Evolutionary conservation across 2,797 vertebrate genomes (phyloP).

Genomic region (Sphenodon punctatus): DNA sequence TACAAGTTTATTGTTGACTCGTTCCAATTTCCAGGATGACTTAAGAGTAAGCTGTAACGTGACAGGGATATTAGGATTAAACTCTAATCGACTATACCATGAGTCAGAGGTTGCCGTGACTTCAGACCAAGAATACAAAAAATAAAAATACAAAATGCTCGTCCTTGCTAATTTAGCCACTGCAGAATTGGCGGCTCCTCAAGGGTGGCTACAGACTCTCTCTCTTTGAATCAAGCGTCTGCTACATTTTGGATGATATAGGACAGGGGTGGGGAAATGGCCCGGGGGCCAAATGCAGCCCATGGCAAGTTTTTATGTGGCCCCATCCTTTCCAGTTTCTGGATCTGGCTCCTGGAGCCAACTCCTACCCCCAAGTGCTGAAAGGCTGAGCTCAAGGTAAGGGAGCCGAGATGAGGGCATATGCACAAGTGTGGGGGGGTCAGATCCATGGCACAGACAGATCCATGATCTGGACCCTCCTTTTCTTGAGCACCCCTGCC

Average conservation of each 20-base stretch:
- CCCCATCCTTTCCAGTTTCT: too few relatives aligned
- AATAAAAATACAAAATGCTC: constrained; percentile 30
- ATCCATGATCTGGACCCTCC: too few relatives aligned
- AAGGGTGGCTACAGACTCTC: constrained; percentile 15
- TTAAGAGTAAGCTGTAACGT: constrained; percentile 40
- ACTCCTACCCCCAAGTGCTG: too few relatives aligned
- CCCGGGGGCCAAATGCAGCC: too few relatives aligned
- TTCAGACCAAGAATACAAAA: constrained; percentile 39
- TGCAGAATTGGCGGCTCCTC: constrained; percentile 21
- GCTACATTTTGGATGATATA: background rate
- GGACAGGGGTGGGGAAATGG: too few relatives aligned
- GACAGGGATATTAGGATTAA: constrained; percentile 62
- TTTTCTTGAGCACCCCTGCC: too few relatives aligned
- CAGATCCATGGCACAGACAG: too few relatives aligned
- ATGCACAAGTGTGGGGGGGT: too few relatives aligned
- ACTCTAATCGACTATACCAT: constrained; percentile 55
- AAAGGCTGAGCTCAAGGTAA: too few relatives aligned
- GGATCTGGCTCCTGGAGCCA: too few relatives aligned
- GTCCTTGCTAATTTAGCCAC: constrained; percentile 48
- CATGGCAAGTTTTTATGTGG: too few relatives aligned
- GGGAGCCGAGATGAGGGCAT: too few relatives aligned
- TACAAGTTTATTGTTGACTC: constrained; percentile 39
- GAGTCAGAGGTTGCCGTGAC: constrained; percentile 60
- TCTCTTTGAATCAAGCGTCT: background rate
- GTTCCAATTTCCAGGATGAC: constrained; percentile 55